Conservation (phyloP, 2,888 invertebrate species). For the Apamea sordens region DNA sequence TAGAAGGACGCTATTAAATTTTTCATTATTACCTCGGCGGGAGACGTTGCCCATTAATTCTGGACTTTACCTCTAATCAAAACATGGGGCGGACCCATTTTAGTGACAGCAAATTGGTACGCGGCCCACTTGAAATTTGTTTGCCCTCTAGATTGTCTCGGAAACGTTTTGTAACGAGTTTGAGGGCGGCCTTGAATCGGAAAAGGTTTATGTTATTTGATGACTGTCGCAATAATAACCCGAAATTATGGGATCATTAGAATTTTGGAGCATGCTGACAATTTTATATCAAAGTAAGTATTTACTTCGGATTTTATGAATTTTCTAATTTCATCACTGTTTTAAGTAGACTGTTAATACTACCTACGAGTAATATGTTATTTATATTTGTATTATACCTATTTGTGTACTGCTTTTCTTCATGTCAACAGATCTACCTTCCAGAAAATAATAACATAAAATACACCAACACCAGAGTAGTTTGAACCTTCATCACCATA, state of each 20-base stretch:
- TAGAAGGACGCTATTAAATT: constrained; percentile 78
- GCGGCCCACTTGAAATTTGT: constrained; percentile 81
- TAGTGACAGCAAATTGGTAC: constrained; percentile 75
- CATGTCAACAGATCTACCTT: neutral
- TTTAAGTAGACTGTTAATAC: neutral
- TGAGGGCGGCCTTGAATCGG: constrained; percentile 41
- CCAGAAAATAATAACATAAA: neutral
- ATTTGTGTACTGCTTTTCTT: neutral
- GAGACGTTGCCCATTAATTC: constrained; percentile 80
- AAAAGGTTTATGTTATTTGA: constrained; percentile 54
- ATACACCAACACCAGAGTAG: neutral
- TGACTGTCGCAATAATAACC: constrained; percentile 60
- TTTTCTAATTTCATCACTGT: neutral
- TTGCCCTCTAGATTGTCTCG: constrained; percentile 71
- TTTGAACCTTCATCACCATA: neutral
- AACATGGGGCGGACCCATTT: constrained; percentile 76
- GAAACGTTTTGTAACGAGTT: constrained; percentile 63
- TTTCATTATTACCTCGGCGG: constrained; percentile 81
- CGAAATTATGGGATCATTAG: constrained; percentile 77
- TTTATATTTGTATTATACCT: neutral
- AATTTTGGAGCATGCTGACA: constrained; percentile 77
- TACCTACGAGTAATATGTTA: neutral
- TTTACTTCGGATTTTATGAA: constrained; percentile 1
- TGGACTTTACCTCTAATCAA: constrained; percentile 80
- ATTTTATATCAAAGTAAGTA: constrained; percentile 84